These are phyloP conservation scores for Antennarius maculatus DNA, from an alignment of 2,797 vertebrate species.

Conservation along the genomic window DNA sequence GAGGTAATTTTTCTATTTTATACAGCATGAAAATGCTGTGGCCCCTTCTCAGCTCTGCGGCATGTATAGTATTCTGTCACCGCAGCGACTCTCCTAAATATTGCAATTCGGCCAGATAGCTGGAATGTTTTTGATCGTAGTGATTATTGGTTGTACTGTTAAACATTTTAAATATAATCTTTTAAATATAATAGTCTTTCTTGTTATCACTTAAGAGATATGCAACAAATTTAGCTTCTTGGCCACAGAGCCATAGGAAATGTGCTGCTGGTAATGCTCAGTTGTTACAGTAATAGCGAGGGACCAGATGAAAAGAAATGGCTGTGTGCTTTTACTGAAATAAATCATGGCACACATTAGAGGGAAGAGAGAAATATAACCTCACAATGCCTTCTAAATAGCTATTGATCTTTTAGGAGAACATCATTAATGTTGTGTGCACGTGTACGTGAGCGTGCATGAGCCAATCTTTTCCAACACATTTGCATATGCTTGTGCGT, in stretches of 20 bases:
- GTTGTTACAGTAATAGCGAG: slow-evolving; percentile 70
- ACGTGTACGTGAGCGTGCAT: background rate
- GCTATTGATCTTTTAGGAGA: slow-evolving; percentile 71
- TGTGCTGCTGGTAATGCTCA: slow-evolving; percentile 65
- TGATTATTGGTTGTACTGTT: slow-evolving; percentile 4
- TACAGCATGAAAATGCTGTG: background rate
- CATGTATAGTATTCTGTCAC: background rate
- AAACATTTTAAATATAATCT: slow-evolving; percentile 30
- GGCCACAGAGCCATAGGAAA: slow-evolving; percentile 30
- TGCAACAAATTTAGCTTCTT: slow-evolving; percentile 44
- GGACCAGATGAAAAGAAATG: slow-evolving; percentile 58
- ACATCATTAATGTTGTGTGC: slow-evolving; percentile 32
- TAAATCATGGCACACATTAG: slow-evolving; percentile 60
- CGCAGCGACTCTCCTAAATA: background rate
- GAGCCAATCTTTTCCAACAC: too few relatives aligned
- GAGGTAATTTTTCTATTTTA: slow-evolving; percentile 17
- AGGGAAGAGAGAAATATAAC: slow-evolving; percentile 60
- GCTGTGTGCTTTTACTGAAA: slow-evolving; percentile 68
- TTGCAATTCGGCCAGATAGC: too few relatives aligned
- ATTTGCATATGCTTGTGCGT: background rate
- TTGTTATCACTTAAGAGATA: slow-evolving; percentile 35
- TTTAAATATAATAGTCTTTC: slow-evolving; percentile 4
- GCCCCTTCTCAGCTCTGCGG: background rate
- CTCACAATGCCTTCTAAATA: slow-evolving; percentile 68
- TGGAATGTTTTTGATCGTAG: too few relatives aligned